Percentiles rank a stretch among this genome's conserved stretches.
phyloP scores from a whole-genome alignment of 2,113 vertebrate genomes.

The Trogon melanurus region DNA sequence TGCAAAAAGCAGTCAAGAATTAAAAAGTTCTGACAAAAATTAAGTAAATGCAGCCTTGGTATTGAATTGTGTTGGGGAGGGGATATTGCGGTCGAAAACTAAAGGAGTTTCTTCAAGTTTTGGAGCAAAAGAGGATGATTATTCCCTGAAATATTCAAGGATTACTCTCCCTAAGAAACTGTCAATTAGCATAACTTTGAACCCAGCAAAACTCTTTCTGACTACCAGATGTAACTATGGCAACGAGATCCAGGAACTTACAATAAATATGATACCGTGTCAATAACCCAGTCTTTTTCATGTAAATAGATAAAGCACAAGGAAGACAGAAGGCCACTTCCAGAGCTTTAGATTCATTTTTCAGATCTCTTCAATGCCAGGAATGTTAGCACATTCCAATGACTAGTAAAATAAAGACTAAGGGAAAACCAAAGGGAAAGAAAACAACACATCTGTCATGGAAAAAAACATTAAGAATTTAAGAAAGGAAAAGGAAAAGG shows the following conservation, averaged over 20 bases:
- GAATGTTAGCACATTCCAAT: conserved; percentile 1
- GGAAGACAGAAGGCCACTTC: conserved; percentile 33
- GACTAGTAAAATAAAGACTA: background rate
- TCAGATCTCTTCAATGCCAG: background rate
- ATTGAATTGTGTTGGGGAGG: background rate
- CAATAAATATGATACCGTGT: conserved; percentile 74
- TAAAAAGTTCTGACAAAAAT: conserved; percentile 22
- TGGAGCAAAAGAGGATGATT: conserved; percentile 3
- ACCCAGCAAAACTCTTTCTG: conserved; percentile 58
- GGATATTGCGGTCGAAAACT: background rate
- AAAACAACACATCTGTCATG: background rate
- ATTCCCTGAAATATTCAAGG: conserved; percentile 42
- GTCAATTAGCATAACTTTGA: conserved; percentile 74
- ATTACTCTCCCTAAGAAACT: conserved; percentile 68
- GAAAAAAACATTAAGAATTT: background rate
- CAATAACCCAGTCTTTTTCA: conserved; percentile 70
- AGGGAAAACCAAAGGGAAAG: background rate
- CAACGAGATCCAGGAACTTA: conserved; percentile 64
- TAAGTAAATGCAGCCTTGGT: background rate
- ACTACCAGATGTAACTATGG: conserved; percentile 68
- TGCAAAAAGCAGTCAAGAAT: background rate
- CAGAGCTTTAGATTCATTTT: conserved; percentile 11
- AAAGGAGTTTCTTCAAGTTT: conserved; percentile 16
- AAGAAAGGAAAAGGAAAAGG: background rate
- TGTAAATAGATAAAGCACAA: conserved; percentile 53